phyloP scores from a whole-genome alignment of 2,888 invertebrate genomes.

The Asteroscopus sphinx region DNA sequence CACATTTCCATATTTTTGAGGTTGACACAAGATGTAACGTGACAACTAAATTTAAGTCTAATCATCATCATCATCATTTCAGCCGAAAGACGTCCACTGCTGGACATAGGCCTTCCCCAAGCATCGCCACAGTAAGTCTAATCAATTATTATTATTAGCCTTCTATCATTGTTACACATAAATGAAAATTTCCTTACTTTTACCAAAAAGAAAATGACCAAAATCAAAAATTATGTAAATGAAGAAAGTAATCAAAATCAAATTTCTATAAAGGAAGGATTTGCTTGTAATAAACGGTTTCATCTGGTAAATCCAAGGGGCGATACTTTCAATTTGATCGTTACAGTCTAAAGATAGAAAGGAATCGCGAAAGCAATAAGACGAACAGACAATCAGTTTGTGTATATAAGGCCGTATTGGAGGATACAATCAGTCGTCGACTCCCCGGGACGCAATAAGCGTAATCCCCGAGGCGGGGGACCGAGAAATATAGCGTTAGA shows the following conservation, averaged over 20 bases:
- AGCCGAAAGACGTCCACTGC: too few species aligned
- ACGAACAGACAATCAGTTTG: conserved; percentile 81
- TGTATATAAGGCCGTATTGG: conserved; percentile 79
- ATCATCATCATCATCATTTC: too few species aligned
- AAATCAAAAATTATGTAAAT: conserved; percentile 5
- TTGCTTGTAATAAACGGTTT: conserved; percentile 58
- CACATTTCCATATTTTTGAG: conserved; percentile 3
- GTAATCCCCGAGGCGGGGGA: conserved; percentile 74
- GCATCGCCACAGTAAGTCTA: too few species aligned
- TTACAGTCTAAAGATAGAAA: conserved; percentile 60
- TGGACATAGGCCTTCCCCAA: too few species aligned
- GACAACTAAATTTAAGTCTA: too few species aligned
- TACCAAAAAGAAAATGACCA: neutral
- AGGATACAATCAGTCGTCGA: conserved; percentile 78
- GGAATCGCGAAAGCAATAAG: conserved; percentile 72
- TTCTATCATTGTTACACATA: neutral
- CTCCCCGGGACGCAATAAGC: conserved; percentile 84
- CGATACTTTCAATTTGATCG: conserved; percentile 61
- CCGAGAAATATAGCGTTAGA: conserved; percentile 62
- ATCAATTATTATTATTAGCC: conserved; percentile 7
- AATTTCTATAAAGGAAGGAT: conserved; percentile 57
- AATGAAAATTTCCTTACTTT: too few species aligned
- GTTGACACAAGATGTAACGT: conserved; percentile 15
- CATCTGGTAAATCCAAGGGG: conserved; percentile 56
- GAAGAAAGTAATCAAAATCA: conserved; percentile 48